Evolutionary conservation across 2,797 vertebrate genomes (phyloP), one percentile per base, ranked within the genome.

Genomic region (Poeciliopsis infans): DNA sequence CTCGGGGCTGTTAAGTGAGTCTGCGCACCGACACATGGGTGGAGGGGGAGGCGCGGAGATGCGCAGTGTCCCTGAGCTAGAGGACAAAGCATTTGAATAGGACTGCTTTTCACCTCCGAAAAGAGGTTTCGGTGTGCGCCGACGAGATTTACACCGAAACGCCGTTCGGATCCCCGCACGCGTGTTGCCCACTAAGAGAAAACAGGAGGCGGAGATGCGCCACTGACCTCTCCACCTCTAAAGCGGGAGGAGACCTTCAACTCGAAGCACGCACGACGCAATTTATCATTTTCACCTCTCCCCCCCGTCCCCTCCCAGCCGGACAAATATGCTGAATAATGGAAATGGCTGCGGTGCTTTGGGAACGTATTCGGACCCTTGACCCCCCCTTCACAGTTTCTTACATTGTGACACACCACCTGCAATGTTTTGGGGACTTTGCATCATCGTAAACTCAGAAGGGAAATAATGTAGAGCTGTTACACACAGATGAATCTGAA

Each of bases 61-160:
- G 94, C 93, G 93, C 93, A 93, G 93, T 94, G 94, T 94, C 94
- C 93, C 93, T 93, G 93, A 94, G 93, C 85, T 94, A 94, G 92
- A 95, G 93, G 94, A 94, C 94, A 94, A 94, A 94, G 94, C 93
- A 83, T 92, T 87, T 90, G 87, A 90, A 90, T 86, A 87, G 82
- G 87, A 84, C 89, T 83, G 88, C 77, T 74, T 51, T 79, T 72
- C 39, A 78, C 68, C 74, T 71, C 74, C 66, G 82, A 33, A 83
- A 69, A 75, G 20, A 51, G 83, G 80, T 83, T 86, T 88, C 74
- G 74, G 61, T 66, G 79, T 76, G 20, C 49, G 69, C 39, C 39
- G 39, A 73, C 72, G 76, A 86, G 86, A 93, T 91, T 87, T 91
- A 89, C 85, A 84, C 83, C 71, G 55, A 47, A 89, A 78, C 78